phyloP scores from a whole-genome alignment of 2,888 invertebrate species.

The Lasioglossum lativentre region DNA sequence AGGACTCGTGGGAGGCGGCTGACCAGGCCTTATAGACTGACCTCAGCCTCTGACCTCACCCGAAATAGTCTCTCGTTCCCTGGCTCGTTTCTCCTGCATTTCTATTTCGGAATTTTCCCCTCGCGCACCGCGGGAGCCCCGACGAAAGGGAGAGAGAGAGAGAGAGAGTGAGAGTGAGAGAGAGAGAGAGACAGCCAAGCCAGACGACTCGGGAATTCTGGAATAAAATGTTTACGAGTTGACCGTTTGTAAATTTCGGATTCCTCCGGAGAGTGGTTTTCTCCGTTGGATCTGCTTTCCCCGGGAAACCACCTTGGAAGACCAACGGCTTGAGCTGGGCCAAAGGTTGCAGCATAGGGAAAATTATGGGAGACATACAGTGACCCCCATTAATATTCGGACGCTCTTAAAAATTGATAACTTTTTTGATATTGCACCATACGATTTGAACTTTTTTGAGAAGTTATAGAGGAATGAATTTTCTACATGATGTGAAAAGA shows the following conservation, averaged over 20 bases:
- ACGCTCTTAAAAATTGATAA: no score
- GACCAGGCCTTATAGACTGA: slow-evolving; percentile 83
- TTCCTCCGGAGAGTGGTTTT: neutral
- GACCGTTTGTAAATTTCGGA: slow-evolving; percentile 21
- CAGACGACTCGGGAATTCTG: slow-evolving; percentile 56
- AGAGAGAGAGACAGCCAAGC: slow-evolving; percentile 13
- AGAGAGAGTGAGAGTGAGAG: slow-evolving; percentile 15
- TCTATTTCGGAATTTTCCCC: slow-evolving; percentile 76
- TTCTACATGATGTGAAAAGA: no score
- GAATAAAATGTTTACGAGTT: slow-evolving; percentile 47
- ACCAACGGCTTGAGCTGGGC: no score
- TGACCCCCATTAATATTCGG: no score
- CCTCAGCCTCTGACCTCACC: slow-evolving; percentile 85
- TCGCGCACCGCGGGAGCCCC: slow-evolving; percentile 57
- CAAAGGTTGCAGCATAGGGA: neutral
- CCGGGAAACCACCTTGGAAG: neutral
- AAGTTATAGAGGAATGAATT: no score
- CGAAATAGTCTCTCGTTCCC: slow-evolving; percentile 80
- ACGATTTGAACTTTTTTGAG: no score
- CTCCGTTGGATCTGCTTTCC: neutral
- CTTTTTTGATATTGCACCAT: no score
- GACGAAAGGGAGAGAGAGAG: slow-evolving; percentile 18
- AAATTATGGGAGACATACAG: neutral
- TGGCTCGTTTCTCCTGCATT: slow-evolving; percentile 71
- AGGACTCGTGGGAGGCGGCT: slow-evolving; percentile 84